Base-by-base conservation (phyloP, 2,113 vertebrate species). In the Leiothrix lutea region DNA sequence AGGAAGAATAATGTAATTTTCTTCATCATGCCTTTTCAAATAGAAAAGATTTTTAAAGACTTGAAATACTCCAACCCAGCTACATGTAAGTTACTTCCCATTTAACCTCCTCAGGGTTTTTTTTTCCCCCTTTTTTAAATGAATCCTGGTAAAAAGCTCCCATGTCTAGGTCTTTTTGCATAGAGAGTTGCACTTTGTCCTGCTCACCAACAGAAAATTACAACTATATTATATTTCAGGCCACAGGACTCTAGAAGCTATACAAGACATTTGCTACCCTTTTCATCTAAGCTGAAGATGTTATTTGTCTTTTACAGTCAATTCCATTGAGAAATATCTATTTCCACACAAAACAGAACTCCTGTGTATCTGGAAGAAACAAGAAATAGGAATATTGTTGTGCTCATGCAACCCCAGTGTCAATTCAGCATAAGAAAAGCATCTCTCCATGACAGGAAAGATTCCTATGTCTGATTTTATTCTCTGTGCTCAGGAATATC, bases 91-190 rank as follows among this genome's bases (percentile, higher is more conserved):
- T n/a, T 0, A 0, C 13, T 60, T 69, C 14, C 25, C 4, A 26
- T 29, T 71, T 74, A 6, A 9, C 16, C 10, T 29, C 6, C 3
- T 12, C 5, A 25, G 21, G 11, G 3, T 4, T 5, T 10, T 5
- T 7, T 3, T 0, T 1, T 1, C 5, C 3, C 25, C 5, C 25
- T 28, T 25, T 38, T 33, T 56, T 0, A 22, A 45, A 38, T 8
- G 2, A 51, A 56, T 13, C 10, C 8, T 66, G 6, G 14, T 50
- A 54, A 11, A 86, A 86, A 47, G 4, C 4, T 11, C 14, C 50
- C 8, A n/a, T 5, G 2, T 7, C 13, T 57, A 50, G n/a, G 2
- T 11, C 4, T 71, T 73, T 56, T 44, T 57, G 13, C 22, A n/a
- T 4, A 20, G 9, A 50, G 13, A 50, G 29, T 33, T 38, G 33